Evolutionary conservation across 2,797 vertebrate species (phyloP).

Genomic region (Rhinichthys osculus): DNA sequence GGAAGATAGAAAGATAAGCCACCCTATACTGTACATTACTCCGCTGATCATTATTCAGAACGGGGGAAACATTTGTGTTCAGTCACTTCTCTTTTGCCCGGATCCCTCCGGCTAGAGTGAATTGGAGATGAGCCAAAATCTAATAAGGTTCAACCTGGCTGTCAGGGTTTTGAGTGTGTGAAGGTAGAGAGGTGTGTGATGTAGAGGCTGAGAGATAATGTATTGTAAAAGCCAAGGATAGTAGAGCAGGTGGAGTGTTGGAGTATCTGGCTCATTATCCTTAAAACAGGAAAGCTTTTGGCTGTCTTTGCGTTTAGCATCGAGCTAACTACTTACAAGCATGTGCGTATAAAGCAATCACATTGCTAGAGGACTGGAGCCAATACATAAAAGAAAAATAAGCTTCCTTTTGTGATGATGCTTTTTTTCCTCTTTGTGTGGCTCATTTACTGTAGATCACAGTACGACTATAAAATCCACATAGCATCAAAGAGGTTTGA

Average conservation of each 20-base stretch:
- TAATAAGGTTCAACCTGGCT: slow-evolving; percentile 52
- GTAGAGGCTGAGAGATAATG: slow-evolving; percentile 27
- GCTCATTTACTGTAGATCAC: slow-evolving; percentile 37
- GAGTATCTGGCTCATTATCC: slow-evolving; percentile 48
- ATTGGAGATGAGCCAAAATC: slow-evolving; percentile 56
- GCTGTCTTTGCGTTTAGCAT: slow-evolving; percentile 39
- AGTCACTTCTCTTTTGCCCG: slow-evolving; percentile 52
- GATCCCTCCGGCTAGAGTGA: slow-evolving; percentile 46
- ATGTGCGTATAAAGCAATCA: slow-evolving; percentile 11
- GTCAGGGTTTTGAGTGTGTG: slow-evolving; percentile 38
- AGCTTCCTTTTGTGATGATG: slow-evolving; percentile 7
- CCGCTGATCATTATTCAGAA: slow-evolving; percentile 52
- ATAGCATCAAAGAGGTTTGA: slow-evolving; percentile 51
- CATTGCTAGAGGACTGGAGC: neutral
- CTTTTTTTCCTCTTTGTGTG: slow-evolving; percentile 28
- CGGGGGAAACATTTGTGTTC: slow-evolving; percentile 50
- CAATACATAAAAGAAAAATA: slow-evolving; percentile 13
- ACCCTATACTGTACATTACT: slow-evolving; percentile 30
- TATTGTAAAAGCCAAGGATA: slow-evolving; percentile 29
- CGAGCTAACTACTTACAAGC: slow-evolving; percentile 28
- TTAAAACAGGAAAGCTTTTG: slow-evolving; percentile 38
- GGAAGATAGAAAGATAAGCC: neutral
- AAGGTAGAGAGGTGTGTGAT: slow-evolving; percentile 39
- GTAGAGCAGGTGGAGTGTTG: slow-evolving; percentile 44
- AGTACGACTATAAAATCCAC: slow-evolving; percentile 43